Evolutionary conservation across 1,140 invertebrate genomes (phyloP).

Genomic region (honey bee (Apis mellifera)): Amel_HAv3.1 CM009932.2:6620501-6621000

Average conservation of each 20-base stretch:
- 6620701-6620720: constrained; percentile 52
- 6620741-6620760: constrained; percentile 50
- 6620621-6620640: neutral
- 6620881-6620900: neutral
- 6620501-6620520: constrained; percentile 63
- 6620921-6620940: neutral
- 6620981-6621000: constrained; percentile 12
- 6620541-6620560: constrained; percentile 62
- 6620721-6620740: constrained; percentile 60
- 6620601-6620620: constrained; percentile 16
- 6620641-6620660: neutral
- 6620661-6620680: constrained; percentile 1
- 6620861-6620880: neutral
- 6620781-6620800: constrained; percentile 58
- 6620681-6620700: constrained; percentile 62
- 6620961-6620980: constrained; percentile 34
- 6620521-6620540: constrained; percentile 61
- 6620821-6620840: constrained; percentile 35
- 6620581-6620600: neutral
- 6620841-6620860: neutral
- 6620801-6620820: constrained; percentile 56
- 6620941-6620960: neutral
- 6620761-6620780: constrained; percentile 47
- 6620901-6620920: neutral
- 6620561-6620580: constrained; percentile 51